These are phyloP conservation scores for Meriones unguiculatus DNA, from an alignment of 2,113 vertebrate genomes.

Conservation along the genomic window DNA sequence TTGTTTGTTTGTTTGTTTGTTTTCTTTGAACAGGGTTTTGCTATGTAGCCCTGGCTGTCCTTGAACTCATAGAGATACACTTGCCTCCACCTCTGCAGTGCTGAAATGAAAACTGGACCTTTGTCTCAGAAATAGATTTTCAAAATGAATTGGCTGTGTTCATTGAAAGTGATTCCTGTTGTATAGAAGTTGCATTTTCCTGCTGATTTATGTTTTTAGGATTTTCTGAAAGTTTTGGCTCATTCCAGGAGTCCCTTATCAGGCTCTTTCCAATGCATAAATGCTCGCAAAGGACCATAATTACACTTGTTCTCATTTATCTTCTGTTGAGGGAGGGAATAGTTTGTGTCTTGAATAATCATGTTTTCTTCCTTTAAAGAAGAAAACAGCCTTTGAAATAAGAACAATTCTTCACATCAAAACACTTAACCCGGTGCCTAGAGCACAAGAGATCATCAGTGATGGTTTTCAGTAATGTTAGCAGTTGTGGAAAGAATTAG, in stretches of 20 bases:
- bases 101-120: not conserved
- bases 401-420: not conserved
- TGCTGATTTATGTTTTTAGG: not conserved
- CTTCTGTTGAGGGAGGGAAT: not conserved
- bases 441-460: not conserved
- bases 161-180: slow-evolving; percentile 14
- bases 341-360: not conserved
- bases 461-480: not conserved
- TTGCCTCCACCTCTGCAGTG: not conserved
- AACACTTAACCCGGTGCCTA: not conserved
- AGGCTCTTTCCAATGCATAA: not conserved
- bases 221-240: slow-evolving; percentile 46
- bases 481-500: not conserved
- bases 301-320: not conserved
- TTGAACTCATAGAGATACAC: not conserved
- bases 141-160: slow-evolving; percentile 36
- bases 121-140: slow-evolving; percentile 35
- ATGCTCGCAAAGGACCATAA: not conserved
- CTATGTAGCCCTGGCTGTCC: not conserved
- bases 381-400: not conserved
- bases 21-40: not conserved
- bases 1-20: no score
- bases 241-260: not conserved
- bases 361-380: not conserved
- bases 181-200: slow-evolving; percentile 21